Base-by-base conservation (phyloP, 1,140 invertebrate species). In the Lasioglossum albipes region DNA sequence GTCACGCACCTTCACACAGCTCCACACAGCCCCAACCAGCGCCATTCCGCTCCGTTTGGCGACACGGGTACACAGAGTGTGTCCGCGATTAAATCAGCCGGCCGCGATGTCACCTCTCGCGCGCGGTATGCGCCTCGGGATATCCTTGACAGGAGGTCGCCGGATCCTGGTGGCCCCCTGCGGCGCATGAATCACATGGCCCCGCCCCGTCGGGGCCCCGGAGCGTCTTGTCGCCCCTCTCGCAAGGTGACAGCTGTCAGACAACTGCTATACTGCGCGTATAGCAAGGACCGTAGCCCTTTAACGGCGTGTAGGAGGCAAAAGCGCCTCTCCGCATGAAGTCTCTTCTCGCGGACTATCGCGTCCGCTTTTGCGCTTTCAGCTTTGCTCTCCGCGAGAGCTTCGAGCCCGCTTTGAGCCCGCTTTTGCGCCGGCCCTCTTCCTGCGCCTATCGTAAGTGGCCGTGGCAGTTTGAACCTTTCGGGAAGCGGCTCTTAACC, bases 191-290 rank as follows among this genome's bases (percentile, higher is more conserved):
- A 92, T 92, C 91, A 92, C 89, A 84, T 18, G 52, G 20, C 52
- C 57, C 83, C 81, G 81, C 73, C 78, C 67, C 84, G 5, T 16
- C 52, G 52, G 52, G 13, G 81, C 85, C 83, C 45, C 42, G n/a
- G n/a, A 42, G 88, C 85, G 87, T 89, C 91, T 88, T 91, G 91
- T 92, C 91, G 89, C 81, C 84, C 86, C 84, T 86, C 82, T 85
- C 86, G 81, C 77, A 89, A 91, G 91, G 91, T 93, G 92, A 93
- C 91, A 93, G 92, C 91, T 92, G 92, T 93, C 92, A 91, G 91
- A 89, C 87, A 84, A 70, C 79, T 74, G 79, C 68, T 88, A 88
- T 89, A 87, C 84, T 83, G 76, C 76, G 45, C 75, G 82, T 74
- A 69, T 49, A 49, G 13, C 81, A 27, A 27, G 27, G 27, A 27